phyloP scores from a whole-genome alignment of 2,888 invertebrate genomes.

The Marasmarcha lunaedactyla region DNA sequence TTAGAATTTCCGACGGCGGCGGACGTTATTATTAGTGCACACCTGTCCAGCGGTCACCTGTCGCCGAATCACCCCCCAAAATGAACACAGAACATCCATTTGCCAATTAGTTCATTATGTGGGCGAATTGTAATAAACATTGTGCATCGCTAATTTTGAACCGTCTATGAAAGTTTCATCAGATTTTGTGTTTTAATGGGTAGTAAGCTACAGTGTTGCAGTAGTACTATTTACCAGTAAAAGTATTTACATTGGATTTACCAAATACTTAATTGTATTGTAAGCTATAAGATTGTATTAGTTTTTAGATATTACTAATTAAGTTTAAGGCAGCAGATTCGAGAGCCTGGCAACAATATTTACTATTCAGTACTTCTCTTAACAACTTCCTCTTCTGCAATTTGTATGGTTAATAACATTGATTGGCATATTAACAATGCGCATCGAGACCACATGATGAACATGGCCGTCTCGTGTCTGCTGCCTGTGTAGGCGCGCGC shows the following conservation, averaged over 20 bases:
- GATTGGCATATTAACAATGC: constrained; percentile 27
- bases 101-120: constrained; percentile 17
- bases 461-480: constrained; percentile 30
- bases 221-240: too few species aligned
- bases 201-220: too few species aligned
- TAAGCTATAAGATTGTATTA: constrained; percentile 1
- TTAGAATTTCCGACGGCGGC: background rate
- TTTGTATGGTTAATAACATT: constrained; percentile 24
- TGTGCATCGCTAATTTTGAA: constrained; percentile 11
- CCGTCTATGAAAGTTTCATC: too few species aligned
- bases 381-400: constrained; percentile 33
- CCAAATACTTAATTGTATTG: constrained; percentile 5
- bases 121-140: constrained; percentile 13
- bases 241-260: background rate
- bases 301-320: constrained; percentile 10
- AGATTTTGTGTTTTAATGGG: background rate
- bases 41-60: constrained; percentile 18
- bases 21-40: background rate
- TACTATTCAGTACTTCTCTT: constrained; percentile 20
- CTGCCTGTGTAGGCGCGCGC: constrained; percentile 18
- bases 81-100: constrained; percentile 15
- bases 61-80: constrained; percentile 19
- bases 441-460: constrained; percentile 24
- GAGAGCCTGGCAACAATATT: constrained; percentile 24
- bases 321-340: constrained; percentile 31